Evolutionary conservation across 2,888 invertebrate species (phyloP), one percentile per base, ranked within the genome.

Genomic region (Colostygia pectinataria): DNA sequence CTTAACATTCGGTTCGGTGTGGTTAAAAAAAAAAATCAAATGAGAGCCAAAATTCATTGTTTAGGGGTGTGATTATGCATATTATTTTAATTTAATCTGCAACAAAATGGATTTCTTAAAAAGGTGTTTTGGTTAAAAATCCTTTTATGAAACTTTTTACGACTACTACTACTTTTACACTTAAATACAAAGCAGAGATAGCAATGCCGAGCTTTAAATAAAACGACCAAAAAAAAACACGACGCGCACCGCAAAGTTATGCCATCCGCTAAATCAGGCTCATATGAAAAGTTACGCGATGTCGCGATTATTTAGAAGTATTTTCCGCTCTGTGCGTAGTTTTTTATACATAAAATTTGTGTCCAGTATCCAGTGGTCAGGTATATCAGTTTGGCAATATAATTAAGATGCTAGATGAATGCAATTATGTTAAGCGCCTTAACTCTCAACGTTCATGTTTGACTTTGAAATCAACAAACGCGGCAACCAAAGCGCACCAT

Each of bases 271-370:
- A 80, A 77, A 80, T 78, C 74, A 75, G 61, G 71, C 70, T 71
- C 71, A 66, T 80, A 80, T 80, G 76, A 81, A 80, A 81, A 79
- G 77, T 80, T 74, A 71, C 75, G 66, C 52, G 59, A 63, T 20
- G 20, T 1, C 5, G 20, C 20, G 27, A 28, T 38, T 29, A 39
- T 39, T 29, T 28, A 18, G 8, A 13, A 29, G 18, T 29, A 28
- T 20, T 29, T 29, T 28, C 18, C 8, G 20, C 10, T 39, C 18
- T 38, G n/a, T 34, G 6, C 20, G 2, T 20, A 20, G 20, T 15
- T n/a, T n/a, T n/a, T n/a, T n/a, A n/a, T n/a, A n/a, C n/a, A n/a
- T n/a, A n/a, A n/a, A n/a, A n/a, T n/a, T n/a, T n/a, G n/a, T n/a
- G n/a, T n/a, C n/a, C n/a, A 15, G 20, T 20, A 6, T 20, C 20